Evolutionary conservation across 2,797 vertebrate species (phyloP), one percentile per base, ranked within the genome.

Genomic region (Cyclopterus lumpus): DNA sequence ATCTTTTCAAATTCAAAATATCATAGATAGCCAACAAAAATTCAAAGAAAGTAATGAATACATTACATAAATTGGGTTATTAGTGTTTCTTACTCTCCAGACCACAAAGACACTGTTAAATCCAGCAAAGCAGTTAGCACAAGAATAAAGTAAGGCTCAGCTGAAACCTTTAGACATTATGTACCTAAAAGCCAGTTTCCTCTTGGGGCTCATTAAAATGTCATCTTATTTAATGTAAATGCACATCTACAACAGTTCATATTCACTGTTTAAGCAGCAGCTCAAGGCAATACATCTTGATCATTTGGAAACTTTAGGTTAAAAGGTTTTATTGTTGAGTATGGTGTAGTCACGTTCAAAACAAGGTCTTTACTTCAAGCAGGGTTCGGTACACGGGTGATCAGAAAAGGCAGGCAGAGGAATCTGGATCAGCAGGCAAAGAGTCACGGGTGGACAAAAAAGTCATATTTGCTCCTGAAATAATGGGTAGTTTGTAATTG

Each of bases 201-300:
- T 70, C 64, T 18, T 64, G 67, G 82, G 71, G 40, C 67, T 75
- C 75, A 78, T 80, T 82, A 78, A 75, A 84, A 62, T 78, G 49
- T 70, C 36, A 82, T 73, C 44, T 72, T 3, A 55, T 61, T 44
- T 67, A 68, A 87, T 72, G 51, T 73, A 71, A 84, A 82, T 78
- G 68, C 58, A 16, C 80, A 60, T 75, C 63, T 44, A 48, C 32
- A 60, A n/a, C 54, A 72, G 63, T 71, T 75, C 55, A 46, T 48
- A 14, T 66, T 49, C 48, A 58, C 60, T 69, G 63, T 68, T 79
- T 22, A 30, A 70, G 72, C 55, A 63, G 36, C 36, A 60, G 68
- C 67, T 75, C 38, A 66, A 57, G 67, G 73, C 46, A n/a, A 22
- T 53, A 51, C 18, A 71, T 70, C 24, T 15, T 64, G 15, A 58